A percentile compares a stretch with the other conserved stretches of the same genome.
phyloP scores from a whole-genome alignment of 2,888 invertebrate genomes.

The Sinodicranocentrus sp. region DNA sequence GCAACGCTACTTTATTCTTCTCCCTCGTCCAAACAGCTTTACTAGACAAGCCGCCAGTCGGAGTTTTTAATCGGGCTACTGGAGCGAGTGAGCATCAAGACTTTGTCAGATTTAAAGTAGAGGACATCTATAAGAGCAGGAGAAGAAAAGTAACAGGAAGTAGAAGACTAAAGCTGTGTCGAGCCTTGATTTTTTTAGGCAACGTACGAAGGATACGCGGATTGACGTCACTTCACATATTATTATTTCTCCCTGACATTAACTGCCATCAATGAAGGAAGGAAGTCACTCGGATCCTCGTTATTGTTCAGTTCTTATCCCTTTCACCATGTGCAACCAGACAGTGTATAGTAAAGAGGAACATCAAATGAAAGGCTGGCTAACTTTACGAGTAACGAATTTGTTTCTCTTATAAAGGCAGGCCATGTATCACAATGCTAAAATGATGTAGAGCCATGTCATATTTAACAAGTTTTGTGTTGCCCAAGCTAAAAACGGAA shows the following conservation, averaged over 20 bases:
- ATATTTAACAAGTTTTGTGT: constrained; percentile 27
- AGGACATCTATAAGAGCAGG: background rate
- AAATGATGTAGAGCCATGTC: background rate
- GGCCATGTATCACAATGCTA: background rate
- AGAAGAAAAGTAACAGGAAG: constrained; percentile 1
- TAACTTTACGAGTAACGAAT: background rate
- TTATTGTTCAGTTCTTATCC: constrained; percentile 39
- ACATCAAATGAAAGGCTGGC: background rate
- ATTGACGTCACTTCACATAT: constrained; percentile 63
- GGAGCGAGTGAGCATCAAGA: background rate
- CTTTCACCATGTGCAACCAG: background rate
- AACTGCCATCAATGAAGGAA: constrained; percentile 52
- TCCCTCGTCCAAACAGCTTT: too few species aligned
- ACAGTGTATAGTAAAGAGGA: background rate
- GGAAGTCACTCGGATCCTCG: constrained; percentile 45
- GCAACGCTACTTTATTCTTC: too few species aligned
- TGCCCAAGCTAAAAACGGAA: constrained; percentile 4
- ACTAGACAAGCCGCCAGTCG: too few species aligned
- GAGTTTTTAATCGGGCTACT: too few species aligned
- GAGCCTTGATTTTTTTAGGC: constrained; percentile 44
- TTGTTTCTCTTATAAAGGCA: background rate
- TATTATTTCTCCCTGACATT: constrained; percentile 60
- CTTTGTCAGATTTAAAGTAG: constrained; percentile 7
- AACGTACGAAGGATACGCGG: constrained; percentile 35
- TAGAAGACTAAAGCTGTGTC: background rate